Base-by-base conservation (phyloP, 1,140 invertebrate genomes). In the Trissolcus basalis region DNA sequence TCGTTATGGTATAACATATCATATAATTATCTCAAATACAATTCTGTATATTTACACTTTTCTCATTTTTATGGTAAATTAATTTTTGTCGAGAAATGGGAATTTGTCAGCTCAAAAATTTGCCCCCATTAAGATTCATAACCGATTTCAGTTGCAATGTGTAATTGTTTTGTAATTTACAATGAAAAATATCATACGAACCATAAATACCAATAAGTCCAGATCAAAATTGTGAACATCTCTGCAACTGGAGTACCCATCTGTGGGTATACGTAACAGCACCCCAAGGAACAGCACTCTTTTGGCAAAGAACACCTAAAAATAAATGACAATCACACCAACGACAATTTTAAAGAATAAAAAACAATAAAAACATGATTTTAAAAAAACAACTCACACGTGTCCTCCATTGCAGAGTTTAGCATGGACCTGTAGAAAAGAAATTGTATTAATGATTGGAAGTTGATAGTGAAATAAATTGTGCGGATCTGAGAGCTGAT, bases 211-310 rank as follows among this genome's bases (percentile, higher is more conserved):
- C 87, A 89, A 69, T 88, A 85, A 63, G 85, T 85, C 85, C 83
- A 87, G 64, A 89, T 85, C 59, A 87, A 65, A 63, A 87, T 83
- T 55, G 84, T 84, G 49, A 88, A 84, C 83, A 87, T 87, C 65
- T 86, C 85, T 86, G 88, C 58, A 84, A 86, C 44, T 86, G 85
- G 76, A 82, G 82, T 76, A 84, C 86, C 77, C 86, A 88, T 71
- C 81, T 91, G 69, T 85, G 89, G 77, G 85, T 89, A 81, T 84
- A 89, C 55, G 67, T 91, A 92, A 86, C 93, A 94, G 85, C 93
- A 94, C 53, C 92, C 93, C 82, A 91, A 89, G 41, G 91, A 90
- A 86, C 93, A 94, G 84, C 93, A 94, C 81, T 92, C 90, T 85
- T 93, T 92, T 59, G 92, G 91, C 65, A 92, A 90, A 39, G 91